Evolutionary conservation across 1,140 invertebrate genomes (phyloP).

Genomic region (Plutomurus gul): DNA sequence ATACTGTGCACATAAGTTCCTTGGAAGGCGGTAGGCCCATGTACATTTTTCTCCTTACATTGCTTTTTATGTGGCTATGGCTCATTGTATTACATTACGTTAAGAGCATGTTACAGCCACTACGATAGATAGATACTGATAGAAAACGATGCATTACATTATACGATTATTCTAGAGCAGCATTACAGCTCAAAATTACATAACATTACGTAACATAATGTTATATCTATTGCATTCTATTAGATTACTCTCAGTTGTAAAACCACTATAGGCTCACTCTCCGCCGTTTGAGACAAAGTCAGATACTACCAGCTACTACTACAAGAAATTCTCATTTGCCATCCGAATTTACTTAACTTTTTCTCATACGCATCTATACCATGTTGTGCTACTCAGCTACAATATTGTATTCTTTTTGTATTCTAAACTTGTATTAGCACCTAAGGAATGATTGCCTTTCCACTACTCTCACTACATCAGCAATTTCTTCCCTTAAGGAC

Average conservation of each 20-base stretch:
- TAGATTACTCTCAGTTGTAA: constrained; percentile 19
- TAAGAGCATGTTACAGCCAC: not conserved
- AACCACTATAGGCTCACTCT: not conserved
- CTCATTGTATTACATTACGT: constrained; percentile 27
- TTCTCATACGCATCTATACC: not conserved
- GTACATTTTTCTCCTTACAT: constrained; percentile 1
- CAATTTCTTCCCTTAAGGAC: not conserved
- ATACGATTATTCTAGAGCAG: constrained; percentile 3
- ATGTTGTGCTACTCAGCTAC: not conserved
- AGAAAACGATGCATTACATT: constrained; percentile 20
- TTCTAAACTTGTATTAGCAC: not conserved
- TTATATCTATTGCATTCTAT: constrained; percentile 22
- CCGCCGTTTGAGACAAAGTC: not conserved
- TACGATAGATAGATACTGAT: constrained; percentile 8
- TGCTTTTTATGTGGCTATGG: constrained; percentile 28
- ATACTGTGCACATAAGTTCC: not conserved
- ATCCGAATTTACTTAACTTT: not conserved
- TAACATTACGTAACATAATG: constrained; percentile 18
- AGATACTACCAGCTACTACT: not conserved
- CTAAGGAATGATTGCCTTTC: not conserved
- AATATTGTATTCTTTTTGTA: not conserved
- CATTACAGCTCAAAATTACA: constrained; percentile 22
- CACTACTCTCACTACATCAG: not conserved
- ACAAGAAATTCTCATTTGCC: too few relatives aligned
- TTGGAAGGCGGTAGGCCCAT: not conserved